These are phyloP conservation scores for Cheilosia vernalis DNA, from an alignment of 2,888 invertebrate genomes.

Conservation along the genomic window DNA sequence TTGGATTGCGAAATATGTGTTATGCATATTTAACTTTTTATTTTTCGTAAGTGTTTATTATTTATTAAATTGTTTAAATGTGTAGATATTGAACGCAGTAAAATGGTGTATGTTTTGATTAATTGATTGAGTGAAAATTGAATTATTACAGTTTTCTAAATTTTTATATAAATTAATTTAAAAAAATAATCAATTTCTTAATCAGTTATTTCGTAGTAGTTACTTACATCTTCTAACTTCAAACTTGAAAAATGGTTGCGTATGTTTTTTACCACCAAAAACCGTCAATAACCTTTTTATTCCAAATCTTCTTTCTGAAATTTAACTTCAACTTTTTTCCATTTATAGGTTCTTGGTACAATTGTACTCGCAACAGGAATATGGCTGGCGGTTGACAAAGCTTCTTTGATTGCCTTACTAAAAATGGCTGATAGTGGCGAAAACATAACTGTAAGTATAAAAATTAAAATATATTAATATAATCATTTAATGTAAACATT, in stretches of 20 bases:
- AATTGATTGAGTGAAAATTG: too few species aligned
- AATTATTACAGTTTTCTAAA: too few species aligned
- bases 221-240: too few species aligned
- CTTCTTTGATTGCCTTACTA: conserved; percentile 86
- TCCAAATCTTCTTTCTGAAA: conserved; percentile 39
- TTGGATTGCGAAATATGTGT: conserved; percentile 88
- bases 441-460: conserved; percentile 85
- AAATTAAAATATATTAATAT: background rate
- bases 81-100: too few species aligned
- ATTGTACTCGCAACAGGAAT: conserved; percentile 87
- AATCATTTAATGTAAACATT: too few species aligned
- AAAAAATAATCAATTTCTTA: too few species aligned
- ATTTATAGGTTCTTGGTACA: conserved; percentile 84
- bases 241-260: too few species aligned
- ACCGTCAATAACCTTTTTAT: background rate
- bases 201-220: too few species aligned
- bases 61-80: background rate
- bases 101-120: too few species aligned
- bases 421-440: conserved; percentile 85
- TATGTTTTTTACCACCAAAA: background rate
- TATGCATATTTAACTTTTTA: conserved; percentile 89
- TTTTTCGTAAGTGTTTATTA: conserved; percentile 87
- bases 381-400: conserved; percentile 88
- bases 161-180: too few species aligned
- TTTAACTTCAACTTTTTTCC: conserved; percentile 42